Evolutionary conservation across 2,797 vertebrate species (phyloP), one percentile per base, ranked within the genome.

Genomic region (Holocentrus rufus): DNA sequence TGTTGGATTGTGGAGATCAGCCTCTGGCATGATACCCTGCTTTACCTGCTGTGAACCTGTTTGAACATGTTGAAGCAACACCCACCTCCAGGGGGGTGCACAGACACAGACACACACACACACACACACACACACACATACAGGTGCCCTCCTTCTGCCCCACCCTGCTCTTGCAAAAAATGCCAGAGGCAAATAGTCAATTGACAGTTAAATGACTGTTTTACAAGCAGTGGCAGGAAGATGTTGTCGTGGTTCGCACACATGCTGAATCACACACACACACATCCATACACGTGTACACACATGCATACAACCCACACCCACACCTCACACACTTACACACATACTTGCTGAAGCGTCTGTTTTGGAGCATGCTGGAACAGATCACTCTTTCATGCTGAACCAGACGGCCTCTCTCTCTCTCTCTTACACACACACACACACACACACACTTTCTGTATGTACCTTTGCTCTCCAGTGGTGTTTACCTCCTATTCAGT

Each of bases 301-400:
- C 62, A 63, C 69, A 72, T 61, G 39, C 61, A 59, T 76, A 59
- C n/a, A n/a, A n/a, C n/a, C n/a, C n/a, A n/a, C n/a, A n/a, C n/a
- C n/a, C n/a, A n/a, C n/a, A n/a, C n/a, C 79, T 67, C 69, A 60
- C 74, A 74, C 68, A 78, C 68, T n/a, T n/a, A 73, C 69, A 81
- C 80, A 68, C 65, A 71, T 65, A 64, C 68, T 80, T 73, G 85
- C 80, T 76, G 81, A 70, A 82, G 83, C 71, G 72, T 78, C 72
- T 88, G 87, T 83, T 76, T 81, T 18, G 87, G 80, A 91, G 82
- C 91, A 4, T 87, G 89, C 88, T 87, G 65, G 59, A 91, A 95
- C 93, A 94, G 85, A 91, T 90, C 82, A 42, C 42, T 77, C 92
- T 90, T 94, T 94, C 92, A 94, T 84, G 78, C 82, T 80, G 78